Evolutionary conservation across 2,113 vertebrate genomes (phyloP).

Genomic region (Lophius piscatorius): DNA sequence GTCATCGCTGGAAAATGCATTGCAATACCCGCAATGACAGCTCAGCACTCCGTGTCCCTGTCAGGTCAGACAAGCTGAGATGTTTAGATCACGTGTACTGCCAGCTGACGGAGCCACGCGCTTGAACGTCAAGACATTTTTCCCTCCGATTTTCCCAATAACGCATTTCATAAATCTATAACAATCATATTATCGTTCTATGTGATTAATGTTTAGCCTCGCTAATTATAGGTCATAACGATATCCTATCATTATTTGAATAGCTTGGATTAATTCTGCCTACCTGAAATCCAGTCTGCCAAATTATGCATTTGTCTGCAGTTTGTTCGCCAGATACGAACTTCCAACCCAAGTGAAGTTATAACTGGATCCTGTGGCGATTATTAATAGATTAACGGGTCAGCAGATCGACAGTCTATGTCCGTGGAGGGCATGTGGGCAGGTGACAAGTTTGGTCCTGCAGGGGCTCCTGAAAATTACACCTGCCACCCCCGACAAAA

Average conservation of each 20-base stretch:
- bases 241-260: not conserved
- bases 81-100: conserved; percentile 78
- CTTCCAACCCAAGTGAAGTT: conserved; percentile 26
- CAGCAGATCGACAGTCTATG: conserved; percentile 19
- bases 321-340: conserved; percentile 76
- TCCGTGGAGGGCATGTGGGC: not conserved
- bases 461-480: conserved; percentile 6
- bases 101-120: conserved; percentile 68
- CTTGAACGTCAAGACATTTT: conserved; percentile 26
- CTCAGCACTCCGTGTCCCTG: conserved; percentile 66
- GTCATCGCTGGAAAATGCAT: too few relatives aligned
- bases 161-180: not conserved
- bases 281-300: conserved; percentile 77
- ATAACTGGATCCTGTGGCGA: conserved; percentile 17
- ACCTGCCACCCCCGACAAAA: not conserved
- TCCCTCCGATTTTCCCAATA: not conserved
- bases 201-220: not conserved
- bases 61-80: conserved; percentile 54
- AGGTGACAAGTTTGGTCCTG: conserved; percentile 1
- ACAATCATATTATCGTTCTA: too few relatives aligned
- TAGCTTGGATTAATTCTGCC: conserved; percentile 6
- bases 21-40: too few relatives aligned
- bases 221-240: not conserved
- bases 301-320: conserved; percentile 76
- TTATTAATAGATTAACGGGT: conserved; percentile 14